These are phyloP conservation scores for Zaprionus gabonicus DNA, from an alignment of 1,140 invertebrate species.

Conservation along the genomic window DNA sequence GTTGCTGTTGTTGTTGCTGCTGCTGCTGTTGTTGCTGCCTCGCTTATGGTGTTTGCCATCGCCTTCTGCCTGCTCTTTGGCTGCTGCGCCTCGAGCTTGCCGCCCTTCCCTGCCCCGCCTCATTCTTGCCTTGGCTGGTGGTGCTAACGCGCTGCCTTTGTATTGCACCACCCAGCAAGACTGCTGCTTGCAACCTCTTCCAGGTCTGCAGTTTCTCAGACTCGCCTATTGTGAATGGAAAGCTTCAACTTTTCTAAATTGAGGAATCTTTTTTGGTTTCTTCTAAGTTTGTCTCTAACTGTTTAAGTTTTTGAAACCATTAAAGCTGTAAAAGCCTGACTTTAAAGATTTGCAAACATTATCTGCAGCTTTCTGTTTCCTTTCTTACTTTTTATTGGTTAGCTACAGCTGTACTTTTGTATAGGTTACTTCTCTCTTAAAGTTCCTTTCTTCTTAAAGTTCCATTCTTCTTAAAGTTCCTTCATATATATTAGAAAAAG, in stretches of 20 bases:
- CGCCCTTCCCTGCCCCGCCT: not conserved
- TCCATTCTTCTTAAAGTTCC: no score
- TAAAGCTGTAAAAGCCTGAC: no score
- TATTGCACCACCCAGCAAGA: constrained; percentile 46
- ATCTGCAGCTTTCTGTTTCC: no score
- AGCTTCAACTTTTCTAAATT: not conserved
- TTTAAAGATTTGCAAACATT: no score
- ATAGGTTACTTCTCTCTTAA: no score
- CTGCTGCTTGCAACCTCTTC: not conserved
- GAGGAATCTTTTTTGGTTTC: not conserved
- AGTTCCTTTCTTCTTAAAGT: no score
- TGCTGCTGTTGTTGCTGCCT: constrained; percentile 6
- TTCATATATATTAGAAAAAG: no score
- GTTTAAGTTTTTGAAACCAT: no score
- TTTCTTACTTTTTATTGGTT: no score
- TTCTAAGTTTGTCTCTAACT: not conserved
- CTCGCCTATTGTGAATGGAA: not conserved
- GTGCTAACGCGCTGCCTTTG: constrained; percentile 71
- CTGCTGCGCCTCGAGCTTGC: not conserved
- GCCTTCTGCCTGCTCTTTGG: not conserved
- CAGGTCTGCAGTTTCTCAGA: not conserved
- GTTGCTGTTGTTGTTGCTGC: not conserved
- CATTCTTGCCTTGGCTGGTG: constrained; percentile 32
- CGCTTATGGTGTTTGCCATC: constrained; percentile 50
- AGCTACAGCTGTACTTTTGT: no score